Conservation (phyloP, 2,797 vertebrate genomes). For the Silurus lanzhouensis region DNA sequence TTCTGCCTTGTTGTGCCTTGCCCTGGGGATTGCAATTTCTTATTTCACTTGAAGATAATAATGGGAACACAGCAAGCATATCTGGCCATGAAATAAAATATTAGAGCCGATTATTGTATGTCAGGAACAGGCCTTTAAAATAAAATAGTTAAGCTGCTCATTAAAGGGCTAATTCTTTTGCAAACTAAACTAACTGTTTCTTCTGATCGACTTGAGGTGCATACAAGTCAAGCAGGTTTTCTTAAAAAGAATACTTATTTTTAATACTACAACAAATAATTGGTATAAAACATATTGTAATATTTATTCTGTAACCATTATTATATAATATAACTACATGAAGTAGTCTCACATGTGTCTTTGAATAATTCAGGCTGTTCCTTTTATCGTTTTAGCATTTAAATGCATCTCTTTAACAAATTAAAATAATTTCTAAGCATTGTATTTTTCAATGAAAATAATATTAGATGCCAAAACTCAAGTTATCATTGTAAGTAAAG, state of each 20-base stretch:
- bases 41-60: constrained; percentile 54
- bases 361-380: no score
- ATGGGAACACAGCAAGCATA: constrained; percentile 36
- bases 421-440: no score
- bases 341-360: background rate
- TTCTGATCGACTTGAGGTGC: background rate
- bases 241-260: background rate
- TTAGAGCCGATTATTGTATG: constrained; percentile 45
- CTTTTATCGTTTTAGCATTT: no score
- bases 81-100: constrained; percentile 53
- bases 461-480: no score
- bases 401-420: no score
- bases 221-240: background rate
- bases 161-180: constrained; percentile 23
- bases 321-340: background rate
- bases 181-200: constrained; percentile 10
- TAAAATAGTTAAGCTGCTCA: constrained; percentile 26
- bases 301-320: background rate
- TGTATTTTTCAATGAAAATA: no score
- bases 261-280: background rate
- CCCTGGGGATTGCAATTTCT: constrained; percentile 49
- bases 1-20: constrained; percentile 50
- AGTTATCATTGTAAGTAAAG: no score
- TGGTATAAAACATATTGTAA: background rate
- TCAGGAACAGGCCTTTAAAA: constrained; percentile 33